A percentile compares a stretch with the other conserved stretches of the same genome.
These are phyloP conservation scores for Platanista minor DNA, from an alignment of 2,113 vertebrate species.

Conservation along the genomic window DNA sequence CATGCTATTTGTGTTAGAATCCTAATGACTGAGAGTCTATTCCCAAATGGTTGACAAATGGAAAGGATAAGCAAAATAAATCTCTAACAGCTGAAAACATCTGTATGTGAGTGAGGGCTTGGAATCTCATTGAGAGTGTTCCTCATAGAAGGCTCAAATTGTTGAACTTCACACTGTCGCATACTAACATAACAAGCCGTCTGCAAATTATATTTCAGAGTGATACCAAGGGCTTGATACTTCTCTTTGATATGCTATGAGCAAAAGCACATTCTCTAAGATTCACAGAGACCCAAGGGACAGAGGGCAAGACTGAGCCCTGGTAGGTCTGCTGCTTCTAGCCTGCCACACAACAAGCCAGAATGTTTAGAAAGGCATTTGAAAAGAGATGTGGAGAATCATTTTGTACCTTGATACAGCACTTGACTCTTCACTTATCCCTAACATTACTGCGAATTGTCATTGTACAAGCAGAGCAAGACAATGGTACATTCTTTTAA, in stretches of 20 bases:
- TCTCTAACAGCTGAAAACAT: constrained; percentile 9
- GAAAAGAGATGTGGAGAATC: background rate
- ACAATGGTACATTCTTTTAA: background rate
- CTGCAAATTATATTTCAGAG: constrained; percentile 44
- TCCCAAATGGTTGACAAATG: background rate
- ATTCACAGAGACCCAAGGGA: background rate
- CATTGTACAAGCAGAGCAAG: background rate
- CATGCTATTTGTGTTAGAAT: constrained; percentile 16
- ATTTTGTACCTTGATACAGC: background rate
- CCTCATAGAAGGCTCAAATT: background rate
- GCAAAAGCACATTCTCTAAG: background rate
- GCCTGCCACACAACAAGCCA: background rate
- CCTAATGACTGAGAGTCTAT: background rate
- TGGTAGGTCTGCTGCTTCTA: background rate
- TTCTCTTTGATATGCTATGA: background rate
- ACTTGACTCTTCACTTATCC: background rate
- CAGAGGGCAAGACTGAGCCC: background rate
- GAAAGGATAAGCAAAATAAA: constrained; percentile 30
- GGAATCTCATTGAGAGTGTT: background rate
- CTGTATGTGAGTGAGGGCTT: background rate
- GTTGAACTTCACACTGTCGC: background rate
- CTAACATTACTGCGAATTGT: background rate
- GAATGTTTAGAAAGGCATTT: background rate
- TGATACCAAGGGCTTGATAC: background rate
- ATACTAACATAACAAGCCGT: background rate